Evolutionary conservation across 2,113 vertebrate species (phyloP), one percentile per base, ranked within the genome.

Genomic region (Takifugu flavidus): DNA sequence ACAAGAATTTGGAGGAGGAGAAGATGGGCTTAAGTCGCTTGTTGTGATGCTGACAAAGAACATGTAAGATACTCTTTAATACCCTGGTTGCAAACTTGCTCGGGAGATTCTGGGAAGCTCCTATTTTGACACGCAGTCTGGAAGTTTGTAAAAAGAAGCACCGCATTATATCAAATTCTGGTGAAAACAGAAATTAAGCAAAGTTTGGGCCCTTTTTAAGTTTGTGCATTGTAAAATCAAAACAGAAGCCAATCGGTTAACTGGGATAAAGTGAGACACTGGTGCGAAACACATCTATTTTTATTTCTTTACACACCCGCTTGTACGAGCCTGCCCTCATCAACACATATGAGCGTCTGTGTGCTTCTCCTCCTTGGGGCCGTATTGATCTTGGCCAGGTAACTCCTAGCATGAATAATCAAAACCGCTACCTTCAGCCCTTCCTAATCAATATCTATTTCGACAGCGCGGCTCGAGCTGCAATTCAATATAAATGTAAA

Each of bases 361-460:
- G 65, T 45, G 68, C 57, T 73, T 85, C 64, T 53, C 69, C 78
- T 77, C 81, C 78, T 82, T 64, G 72, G 25, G 67, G 63, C 61
- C 43, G 14, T 69, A 89, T 89, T 11, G 86, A 88, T 85, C 15
- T 34, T 20, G 56, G 53, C 47, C 71, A 79, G 80, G 78, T 82
- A 64, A 78, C 74, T 76, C 77, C 65, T 85, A 69, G 65, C 79
- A 85, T 84, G 85, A 82, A 85, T 86, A 88, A 85, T 85, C 84
- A 84, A 85, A 82, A 57, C 47, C 46, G 65, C 74, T 70, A 79
- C 78, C 67, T 67, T 64, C 76, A 56, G 71, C 76, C 29, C 65
- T 56, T 72, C 70, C 85, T 83, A 79, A 88, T 88, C 88, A 88
- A 89, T 89, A 88, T 58, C 74, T 83, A 84, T 85, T 88, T 79